phyloP scores from a whole-genome alignment of 2,888 invertebrate genomes.

The Geotrupes spiniger region DNA sequence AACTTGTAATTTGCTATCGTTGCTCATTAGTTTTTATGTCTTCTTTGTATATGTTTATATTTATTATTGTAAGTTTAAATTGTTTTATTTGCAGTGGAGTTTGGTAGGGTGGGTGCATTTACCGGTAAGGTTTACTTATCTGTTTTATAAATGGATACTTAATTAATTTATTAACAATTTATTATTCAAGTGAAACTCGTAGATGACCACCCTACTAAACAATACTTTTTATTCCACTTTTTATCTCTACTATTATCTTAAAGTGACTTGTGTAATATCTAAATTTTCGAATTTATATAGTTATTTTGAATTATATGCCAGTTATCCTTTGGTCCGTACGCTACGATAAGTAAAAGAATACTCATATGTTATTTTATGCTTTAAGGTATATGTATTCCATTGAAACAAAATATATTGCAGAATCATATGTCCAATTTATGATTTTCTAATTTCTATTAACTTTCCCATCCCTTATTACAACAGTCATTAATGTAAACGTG shows the following conservation, averaged over 20 bases:
- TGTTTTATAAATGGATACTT: too few species aligned
- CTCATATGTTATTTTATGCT: constrained; percentile 1
- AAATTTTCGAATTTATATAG: too few species aligned
- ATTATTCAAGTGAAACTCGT: too few species aligned
- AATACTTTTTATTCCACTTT: constrained; percentile 9
- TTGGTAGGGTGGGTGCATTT: constrained; percentile 50
- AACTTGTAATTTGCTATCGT: not conserved
- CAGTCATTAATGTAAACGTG: too few species aligned
- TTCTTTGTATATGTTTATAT: constrained; percentile 8
- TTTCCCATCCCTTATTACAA: too few species aligned
- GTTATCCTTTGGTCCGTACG: too few species aligned
- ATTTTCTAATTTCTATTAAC: too few species aligned
- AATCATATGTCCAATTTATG: not conserved
- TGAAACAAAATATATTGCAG: not conserved
- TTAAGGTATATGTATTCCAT: not conserved
- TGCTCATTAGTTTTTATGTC: constrained; percentile 11
- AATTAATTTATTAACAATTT: too few species aligned
- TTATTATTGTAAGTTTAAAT: constrained; percentile 16
- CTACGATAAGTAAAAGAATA: not conserved
- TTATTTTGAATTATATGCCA: too few species aligned
- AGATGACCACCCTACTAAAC: constrained; percentile 45
- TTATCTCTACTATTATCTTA: constrained; percentile 6
- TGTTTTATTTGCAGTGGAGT: constrained; percentile 35
- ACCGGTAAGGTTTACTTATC: constrained; percentile 8
- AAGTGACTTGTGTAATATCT: not conserved